Evolutionary conservation across 2,888 invertebrate genomes (phyloP).

Genomic region (Plagiodera versicolora): DNA sequence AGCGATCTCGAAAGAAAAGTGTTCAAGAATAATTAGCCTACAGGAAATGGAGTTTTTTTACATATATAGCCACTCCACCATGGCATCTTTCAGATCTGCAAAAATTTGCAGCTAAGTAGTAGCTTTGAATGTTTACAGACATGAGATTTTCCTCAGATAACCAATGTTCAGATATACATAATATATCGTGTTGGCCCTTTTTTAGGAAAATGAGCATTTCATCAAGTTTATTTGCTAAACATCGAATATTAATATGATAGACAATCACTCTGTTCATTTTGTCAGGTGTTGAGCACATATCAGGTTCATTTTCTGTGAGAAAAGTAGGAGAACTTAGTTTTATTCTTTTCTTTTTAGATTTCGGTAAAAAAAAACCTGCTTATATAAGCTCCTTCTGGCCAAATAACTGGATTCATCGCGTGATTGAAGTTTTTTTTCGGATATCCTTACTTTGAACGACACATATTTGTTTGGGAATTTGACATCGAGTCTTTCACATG

Average conservation of each 20-base stretch:
- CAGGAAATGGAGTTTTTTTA: no score
- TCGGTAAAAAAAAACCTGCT: background rate
- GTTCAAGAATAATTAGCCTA: no score
- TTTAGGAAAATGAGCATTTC: background rate
- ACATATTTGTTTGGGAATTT: background rate
- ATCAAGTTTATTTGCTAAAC: background rate
- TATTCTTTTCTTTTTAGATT: background rate
- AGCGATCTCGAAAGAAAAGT: background rate
- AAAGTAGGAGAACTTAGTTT: background rate
- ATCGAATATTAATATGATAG: background rate
- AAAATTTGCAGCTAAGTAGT: conserved; percentile 3
- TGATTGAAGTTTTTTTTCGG: background rate
- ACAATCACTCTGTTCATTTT: background rate
- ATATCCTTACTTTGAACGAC: background rate
- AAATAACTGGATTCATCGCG: background rate
- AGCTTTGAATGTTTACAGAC: background rate
- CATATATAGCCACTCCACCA: no score
- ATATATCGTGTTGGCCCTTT: background rate
- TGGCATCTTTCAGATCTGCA: background rate
- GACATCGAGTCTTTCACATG: background rate
- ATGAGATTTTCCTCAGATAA: background rate
- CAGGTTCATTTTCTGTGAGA: background rate
- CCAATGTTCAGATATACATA: conserved; percentile 3
- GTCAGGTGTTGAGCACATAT: background rate
- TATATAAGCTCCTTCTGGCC: background rate